phyloP scores from a whole-genome alignment of 2,113 vertebrate genomes.

The Saccopteryx leptura region DNA sequence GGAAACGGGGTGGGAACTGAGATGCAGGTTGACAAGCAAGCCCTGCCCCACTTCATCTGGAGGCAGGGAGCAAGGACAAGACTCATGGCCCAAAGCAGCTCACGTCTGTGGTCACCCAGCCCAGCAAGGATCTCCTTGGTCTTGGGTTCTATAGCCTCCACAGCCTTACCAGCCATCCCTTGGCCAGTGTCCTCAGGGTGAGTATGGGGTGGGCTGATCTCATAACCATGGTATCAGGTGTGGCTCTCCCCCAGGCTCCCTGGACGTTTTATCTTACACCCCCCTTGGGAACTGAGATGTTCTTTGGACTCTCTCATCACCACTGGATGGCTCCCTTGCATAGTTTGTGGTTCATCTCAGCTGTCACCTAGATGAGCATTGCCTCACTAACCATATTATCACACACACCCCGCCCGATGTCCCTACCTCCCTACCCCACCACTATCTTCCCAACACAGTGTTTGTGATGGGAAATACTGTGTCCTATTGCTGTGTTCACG shows the following conservation, averaged over 20 bases:
- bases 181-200: neutral
- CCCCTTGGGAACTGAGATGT: no score
- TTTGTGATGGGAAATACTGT: accelerated
- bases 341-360: neutral
- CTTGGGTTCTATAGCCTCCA: neutral
- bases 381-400: neutral
- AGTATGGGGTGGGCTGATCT: neutral
- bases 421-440: neutral
- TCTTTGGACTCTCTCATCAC: no score
- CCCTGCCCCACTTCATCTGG: accelerated
- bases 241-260: neutral
- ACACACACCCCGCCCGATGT: no score
- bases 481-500: neutral
- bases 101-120: neutral
- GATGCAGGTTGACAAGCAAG: neutral
- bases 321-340: neutral
- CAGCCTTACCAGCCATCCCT: neutral
- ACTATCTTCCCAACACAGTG: neutral
- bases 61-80: no score
- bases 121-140: neutral
- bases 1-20: accelerated
- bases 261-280: neutral
- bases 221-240: neutral
- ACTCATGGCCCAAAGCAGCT: neutral
- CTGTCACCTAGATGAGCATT: neutral